These are phyloP conservation scores for Pristionchus arcanus DNA, from an alignment of 2,888 invertebrate species.

Conservation along the genomic window DNA sequence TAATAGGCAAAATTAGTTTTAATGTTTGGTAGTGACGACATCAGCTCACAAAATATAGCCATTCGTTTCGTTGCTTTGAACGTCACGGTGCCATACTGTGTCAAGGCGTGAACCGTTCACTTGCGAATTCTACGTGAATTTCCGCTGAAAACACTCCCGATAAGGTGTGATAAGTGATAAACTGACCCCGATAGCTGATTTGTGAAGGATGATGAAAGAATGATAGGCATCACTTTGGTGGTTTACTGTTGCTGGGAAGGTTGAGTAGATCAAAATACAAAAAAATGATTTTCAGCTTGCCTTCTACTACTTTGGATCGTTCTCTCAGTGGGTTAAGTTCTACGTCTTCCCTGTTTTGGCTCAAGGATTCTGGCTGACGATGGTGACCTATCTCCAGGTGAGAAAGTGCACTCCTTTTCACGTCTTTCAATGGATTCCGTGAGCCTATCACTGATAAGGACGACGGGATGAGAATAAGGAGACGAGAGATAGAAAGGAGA, in stretches of 20 bases:
- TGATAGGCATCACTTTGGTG: neutral
- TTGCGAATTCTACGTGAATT: constrained; percentile 13
- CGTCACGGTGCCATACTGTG: too few species aligned
- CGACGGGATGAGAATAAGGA: neutral
- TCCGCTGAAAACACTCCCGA: neutral
- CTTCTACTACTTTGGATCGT: constrained; percentile 55
- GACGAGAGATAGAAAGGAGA: neutral
- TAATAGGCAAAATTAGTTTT: too few species aligned
- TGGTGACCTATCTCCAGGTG: constrained; percentile 68
- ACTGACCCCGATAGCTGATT: neutral
- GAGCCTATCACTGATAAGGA: constrained; percentile 42
- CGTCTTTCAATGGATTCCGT: neutral
- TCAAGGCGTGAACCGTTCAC: neutral
- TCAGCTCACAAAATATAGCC: too few species aligned
- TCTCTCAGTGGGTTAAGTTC: constrained; percentile 51
- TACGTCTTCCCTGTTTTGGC: constrained; percentile 52
- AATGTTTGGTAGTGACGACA: too few species aligned
- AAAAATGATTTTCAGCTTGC: constrained; percentile 41
- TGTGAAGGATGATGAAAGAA: neutral
- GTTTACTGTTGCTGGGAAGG: neutral
- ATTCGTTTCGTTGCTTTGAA: too few species aligned
- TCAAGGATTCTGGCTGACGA: constrained; percentile 66
- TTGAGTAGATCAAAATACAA: neutral
- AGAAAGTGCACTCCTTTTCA: neutral
- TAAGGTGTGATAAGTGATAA: neutral